Evolutionary conservation across 2,113 vertebrate species (phyloP).

Genomic region (Hydrolagus affinis): DNA sequence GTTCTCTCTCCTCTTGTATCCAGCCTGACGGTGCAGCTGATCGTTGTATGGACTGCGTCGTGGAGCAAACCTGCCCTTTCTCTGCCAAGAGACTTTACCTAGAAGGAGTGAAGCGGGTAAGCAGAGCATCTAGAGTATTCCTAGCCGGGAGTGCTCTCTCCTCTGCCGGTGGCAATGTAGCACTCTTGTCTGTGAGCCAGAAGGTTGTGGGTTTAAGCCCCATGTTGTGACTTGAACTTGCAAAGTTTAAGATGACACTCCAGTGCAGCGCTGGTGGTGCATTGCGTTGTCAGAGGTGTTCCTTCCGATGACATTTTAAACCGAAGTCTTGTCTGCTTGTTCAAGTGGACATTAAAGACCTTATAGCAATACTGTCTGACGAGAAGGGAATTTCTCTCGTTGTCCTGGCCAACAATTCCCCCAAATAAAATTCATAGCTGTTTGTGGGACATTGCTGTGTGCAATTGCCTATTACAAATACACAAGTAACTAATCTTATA

Average conservation of each 20-base stretch:
- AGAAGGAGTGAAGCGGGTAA: slow-evolving; percentile 54
- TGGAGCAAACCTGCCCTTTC: slow-evolving; percentile 60
- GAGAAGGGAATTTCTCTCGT: background rate
- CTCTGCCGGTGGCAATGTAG: background rate
- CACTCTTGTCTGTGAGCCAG: too few species aligned
- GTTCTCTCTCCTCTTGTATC: background rate
- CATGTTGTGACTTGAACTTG: too few species aligned
- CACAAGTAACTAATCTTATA: too few species aligned
- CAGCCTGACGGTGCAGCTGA: slow-evolving; percentile 59
- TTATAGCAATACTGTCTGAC: too few species aligned
- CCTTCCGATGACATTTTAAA: too few species aligned
- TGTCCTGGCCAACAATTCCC: background rate
- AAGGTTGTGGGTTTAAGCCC: too few species aligned
- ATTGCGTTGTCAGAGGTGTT: too few species aligned
- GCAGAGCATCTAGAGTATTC: background rate
- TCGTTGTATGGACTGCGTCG: slow-evolving; percentile 61
- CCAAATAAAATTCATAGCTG: too few species aligned
- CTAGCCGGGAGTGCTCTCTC: background rate
- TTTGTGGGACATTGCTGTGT: background rate
- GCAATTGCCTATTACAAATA: background rate
- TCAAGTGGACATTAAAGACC: too few species aligned
- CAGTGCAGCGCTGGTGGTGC: too few species aligned
- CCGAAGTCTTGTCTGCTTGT: too few species aligned
- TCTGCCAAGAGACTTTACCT: slow-evolving; percentile 69
- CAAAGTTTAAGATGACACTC: too few species aligned